Percentiles rank a stretch among this genome's conserved stretches.
These are phyloP conservation scores for Prolemur simus DNA, from an alignment of 2,113 vertebrate species.

Conservation along the genomic window DNA sequence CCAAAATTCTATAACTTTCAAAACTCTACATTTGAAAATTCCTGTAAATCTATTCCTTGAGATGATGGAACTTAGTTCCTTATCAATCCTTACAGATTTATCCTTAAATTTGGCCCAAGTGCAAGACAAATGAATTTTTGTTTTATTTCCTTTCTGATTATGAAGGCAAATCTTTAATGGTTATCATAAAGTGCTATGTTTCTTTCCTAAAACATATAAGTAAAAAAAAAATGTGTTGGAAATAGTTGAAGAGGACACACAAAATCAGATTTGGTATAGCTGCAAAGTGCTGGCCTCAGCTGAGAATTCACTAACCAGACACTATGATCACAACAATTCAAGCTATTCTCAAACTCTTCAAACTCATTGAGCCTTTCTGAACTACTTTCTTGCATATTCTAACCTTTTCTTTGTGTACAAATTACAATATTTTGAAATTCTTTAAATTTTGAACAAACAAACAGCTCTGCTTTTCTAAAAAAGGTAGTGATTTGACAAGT, in stretches of 20 bases:
- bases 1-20: not conserved
- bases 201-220: not conserved
- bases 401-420: not conserved
- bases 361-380: not conserved
- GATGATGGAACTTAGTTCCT: not conserved
- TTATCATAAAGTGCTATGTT: not conserved
- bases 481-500: not conserved
- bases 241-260: not conserved
- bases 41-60: not conserved
- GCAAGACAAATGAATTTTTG: not conserved
- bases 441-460: not conserved
- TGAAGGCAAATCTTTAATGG: not conserved
- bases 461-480: not conserved
- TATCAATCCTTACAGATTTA: not conserved
- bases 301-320: not conserved
- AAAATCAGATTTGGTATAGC: not conserved
- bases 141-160: not conserved
- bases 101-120: not conserved
- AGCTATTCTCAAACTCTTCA: not conserved
- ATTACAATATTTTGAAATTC: not conserved
- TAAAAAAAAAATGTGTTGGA: not conserved
- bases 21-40: not conserved
- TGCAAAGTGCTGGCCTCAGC: not conserved
- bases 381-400: not conserved
- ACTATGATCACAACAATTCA: not conserved